Evolutionary conservation across 2,888 invertebrate genomes (phyloP), one percentile per base, ranked within the genome.

Genomic region (Lepidocyrtinus sp.): DNA sequence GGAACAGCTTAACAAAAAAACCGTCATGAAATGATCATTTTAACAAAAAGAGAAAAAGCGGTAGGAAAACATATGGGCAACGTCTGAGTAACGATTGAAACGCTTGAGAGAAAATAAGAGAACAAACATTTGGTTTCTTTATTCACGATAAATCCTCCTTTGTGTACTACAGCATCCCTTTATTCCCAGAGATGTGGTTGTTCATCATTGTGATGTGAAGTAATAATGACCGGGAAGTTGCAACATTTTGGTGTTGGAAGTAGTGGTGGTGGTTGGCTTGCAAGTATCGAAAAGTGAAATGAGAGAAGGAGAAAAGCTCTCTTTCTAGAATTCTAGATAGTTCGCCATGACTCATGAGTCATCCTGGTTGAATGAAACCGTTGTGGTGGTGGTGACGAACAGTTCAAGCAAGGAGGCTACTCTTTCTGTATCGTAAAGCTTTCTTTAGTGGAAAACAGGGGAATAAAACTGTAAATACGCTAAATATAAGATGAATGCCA

Each of bases 291-390:
- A 36, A 12, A 36, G 12, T 36, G 36, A 36, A 36, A 36, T 36
- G 36, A 12, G 36, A 36, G 12, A 36, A 36, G 36, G 55, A 55
- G 55, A n/a, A n/a, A 71, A 62, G 63, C 62, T 55, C n/a, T n/a
- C 24, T 61, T 61, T 59, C 75, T 45, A 27, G 50, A 55, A 65
- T 73, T 73, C 65, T 73, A 62, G 68, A 73, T 68, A 68, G 27
- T 63, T 70, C 50, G 75, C 12, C 36, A 36, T 55, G 55, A n/a
- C n/a, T 70, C 65, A 76, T 76, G 76, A 76, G 64, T 76, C 76
- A 76, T 76, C 76, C 22, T 74, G 67, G 45, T 75, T 55, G 59
- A 75, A 75, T 68, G 75, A 75, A 75, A 75, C 63, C 27, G 50
- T 55, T 61, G 59, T 68, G 62, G 75, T 69, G 25, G 65, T n/a